These are phyloP conservation scores for Camponotus pennsylvanicus DNA, from an alignment of 1,140 invertebrate species.

Conservation along the genomic window DNA sequence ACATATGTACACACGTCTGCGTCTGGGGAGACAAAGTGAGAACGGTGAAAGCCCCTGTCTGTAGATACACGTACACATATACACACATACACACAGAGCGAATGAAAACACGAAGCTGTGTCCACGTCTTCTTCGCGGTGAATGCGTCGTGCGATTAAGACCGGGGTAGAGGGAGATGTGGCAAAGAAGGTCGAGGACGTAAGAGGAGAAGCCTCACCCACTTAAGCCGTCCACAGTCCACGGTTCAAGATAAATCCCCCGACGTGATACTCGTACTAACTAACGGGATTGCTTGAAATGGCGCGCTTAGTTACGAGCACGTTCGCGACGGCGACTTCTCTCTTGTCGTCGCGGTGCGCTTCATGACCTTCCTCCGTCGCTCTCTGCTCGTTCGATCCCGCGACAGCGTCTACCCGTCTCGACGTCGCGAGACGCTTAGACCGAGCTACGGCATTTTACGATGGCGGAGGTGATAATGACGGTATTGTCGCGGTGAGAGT, in stretches of 20 bases:
- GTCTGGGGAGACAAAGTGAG: background rate
- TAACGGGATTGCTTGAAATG: slow-evolving; percentile 78
- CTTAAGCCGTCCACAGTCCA: slow-evolving; percentile 74
- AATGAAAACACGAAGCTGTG: background rate
- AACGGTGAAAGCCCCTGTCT: slow-evolving; percentile 16
- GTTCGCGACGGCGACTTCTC: slow-evolving; percentile 26
- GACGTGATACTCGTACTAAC: slow-evolving; percentile 78
- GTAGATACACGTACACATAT: background rate
- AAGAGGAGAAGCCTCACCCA: slow-evolving; percentile 64
- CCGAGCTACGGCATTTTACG: slow-evolving; percentile 36
- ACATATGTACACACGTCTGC: slow-evolving; percentile 22
- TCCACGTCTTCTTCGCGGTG: slow-evolving; percentile 43
- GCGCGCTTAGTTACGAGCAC: slow-evolving; percentile 66
- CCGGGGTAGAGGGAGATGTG: background rate
- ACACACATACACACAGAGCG: background rate
- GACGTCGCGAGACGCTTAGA: slow-evolving; percentile 28
- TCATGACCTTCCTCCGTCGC: slow-evolving; percentile 4
- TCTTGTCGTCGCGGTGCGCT: slow-evolving; percentile 3
- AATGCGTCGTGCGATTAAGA: slow-evolving; percentile 61
- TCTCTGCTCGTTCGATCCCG: background rate
- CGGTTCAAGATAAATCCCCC: slow-evolving; percentile 78
- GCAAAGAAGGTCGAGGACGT: slow-evolving; percentile 13
- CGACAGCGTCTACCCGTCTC: slow-evolving; percentile 35
- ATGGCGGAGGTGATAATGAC: slow-evolving; percentile 54
- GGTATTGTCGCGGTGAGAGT: slow-evolving; percentile 52